These are phyloP conservation scores for Papilio helenus DNA, from an alignment of 1,140 invertebrate species.

Conservation along the genomic window DNA sequence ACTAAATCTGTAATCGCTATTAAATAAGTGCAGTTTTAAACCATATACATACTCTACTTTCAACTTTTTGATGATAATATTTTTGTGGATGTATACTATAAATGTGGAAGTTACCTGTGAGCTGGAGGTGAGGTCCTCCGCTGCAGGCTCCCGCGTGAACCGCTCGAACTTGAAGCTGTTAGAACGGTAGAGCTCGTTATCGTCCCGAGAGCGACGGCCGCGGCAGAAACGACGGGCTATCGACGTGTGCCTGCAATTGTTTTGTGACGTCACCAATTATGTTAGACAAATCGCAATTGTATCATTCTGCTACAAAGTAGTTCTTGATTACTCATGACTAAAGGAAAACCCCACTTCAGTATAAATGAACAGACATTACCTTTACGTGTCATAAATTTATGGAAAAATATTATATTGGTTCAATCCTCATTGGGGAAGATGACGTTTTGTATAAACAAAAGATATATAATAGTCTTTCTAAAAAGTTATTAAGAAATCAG, in stretches of 20 bases:
- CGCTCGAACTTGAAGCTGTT: slow-evolving; percentile 93
- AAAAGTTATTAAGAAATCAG: no score
- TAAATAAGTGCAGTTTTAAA: no score
- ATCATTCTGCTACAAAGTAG: background rate
- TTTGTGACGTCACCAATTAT: background rate
- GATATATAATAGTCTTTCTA: no score
- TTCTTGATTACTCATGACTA: no score
- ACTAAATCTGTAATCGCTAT: no score
- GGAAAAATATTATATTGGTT: no score
- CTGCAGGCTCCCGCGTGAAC: slow-evolving; percentile 87
- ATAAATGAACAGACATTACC: background rate
- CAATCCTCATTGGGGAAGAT: no score
- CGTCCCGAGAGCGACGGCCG: slow-evolving; percentile 85
- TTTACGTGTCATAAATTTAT: no score
- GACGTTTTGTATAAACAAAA: no score
- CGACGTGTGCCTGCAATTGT: slow-evolving; percentile 70
- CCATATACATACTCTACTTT: no score
- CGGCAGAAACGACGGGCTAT: slow-evolving; percentile 88
- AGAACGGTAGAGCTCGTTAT: slow-evolving; percentile 92
- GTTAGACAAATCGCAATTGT: background rate
- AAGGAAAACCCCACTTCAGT: background rate
- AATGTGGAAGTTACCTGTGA: slow-evolving; percentile 66
- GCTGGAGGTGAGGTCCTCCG: slow-evolving; percentile 82
- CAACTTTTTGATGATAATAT: no score
- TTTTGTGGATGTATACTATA: background rate